Evolutionary conservation across 2,113 vertebrate species (phyloP), one percentile per base, ranked within the genome.

Genomic region (Malaclemys terrapin): DNA sequence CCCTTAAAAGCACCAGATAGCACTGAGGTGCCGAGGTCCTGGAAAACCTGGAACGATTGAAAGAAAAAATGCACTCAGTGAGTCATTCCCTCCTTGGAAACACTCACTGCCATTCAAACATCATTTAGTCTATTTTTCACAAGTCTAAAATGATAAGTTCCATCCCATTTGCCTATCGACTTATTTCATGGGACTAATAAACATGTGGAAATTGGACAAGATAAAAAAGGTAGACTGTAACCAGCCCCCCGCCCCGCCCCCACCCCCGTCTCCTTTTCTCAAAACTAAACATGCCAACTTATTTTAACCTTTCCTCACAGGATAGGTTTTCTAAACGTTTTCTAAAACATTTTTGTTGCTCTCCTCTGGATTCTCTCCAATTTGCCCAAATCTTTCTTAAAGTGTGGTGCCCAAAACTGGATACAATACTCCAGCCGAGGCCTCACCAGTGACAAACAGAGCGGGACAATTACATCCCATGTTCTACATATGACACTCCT

Each of bases 1-100:
- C 99, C 99, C 97, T 98, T 98, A 50, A 99, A 98, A 10, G 99
- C 99, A 95, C 99, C 99, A 0, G 99, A 98, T 83, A 99, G 97
- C 56, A 99, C 99, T 14, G 98, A 99, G 89, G 98, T 99, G 31
- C 99, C 99, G 97, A 99, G 98, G 95, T 99, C 99, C 97, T 99
- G 99, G 97, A 99, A 99, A 93, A 99, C 98, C 99, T 99, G 97
- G 62, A 94, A 97, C 80, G 95, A 97, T 19, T 83, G 92, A 96
- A 89, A 94, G 45, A 97, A 80, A 97, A 4, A 84, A 35, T 84
- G 45, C 3, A 89, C 19, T 5, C 19, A 6, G 4, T 89, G 50
- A 95, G 35, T 45, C 95, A 56, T 4, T 1, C 1, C 7, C 16
- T 89, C 25, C 11, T 20, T 72, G 3, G 42, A 88, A 93, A 88